Evolutionary conservation across 2,113 vertebrate genomes (phyloP), one percentile per base, ranked within the genome.

Genomic region (Pteronura brasiliensis): DNA sequence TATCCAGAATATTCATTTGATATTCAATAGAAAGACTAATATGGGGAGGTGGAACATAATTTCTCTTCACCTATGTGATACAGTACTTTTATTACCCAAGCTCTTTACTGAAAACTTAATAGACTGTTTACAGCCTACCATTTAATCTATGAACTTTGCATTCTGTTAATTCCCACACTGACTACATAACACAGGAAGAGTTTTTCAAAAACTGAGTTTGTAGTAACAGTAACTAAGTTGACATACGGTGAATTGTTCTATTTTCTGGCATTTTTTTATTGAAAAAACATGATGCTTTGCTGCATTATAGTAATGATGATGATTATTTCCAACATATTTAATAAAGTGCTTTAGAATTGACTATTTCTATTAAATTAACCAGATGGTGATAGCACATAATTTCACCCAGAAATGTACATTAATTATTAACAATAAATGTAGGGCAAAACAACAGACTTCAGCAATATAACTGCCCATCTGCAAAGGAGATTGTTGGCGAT

Each of bases 301-400:
- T 98, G 96, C 88, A 98, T 99, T 98, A 98, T 93, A 98, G 98
- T 99, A 99, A 99, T 99, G 98, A 98, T 98, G 98, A 93, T 98
- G 98, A 99, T 98, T 97, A 98, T 98, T 99, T 98, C 97, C 97
- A 99, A 97, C 98, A 98, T 99, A 98, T 98, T 99, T 99, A 98
- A 99, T 99, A 99, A 98, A 98, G 98, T 98, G 88, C 97, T 99
- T 99, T 97, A 98, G 97, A 84, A 98, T 98, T 98, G 94, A 98
- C 98, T 98, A 98, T 98, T 99, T 99, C 97, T 99, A 99, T 99
- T 98, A 98, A 98, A 98, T 98, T 98, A 98, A 98, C 98, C 98
- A 99, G 98, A 98, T 99, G 98, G 98, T 98, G 96, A 97, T 96
- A 98, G 83, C 80, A 97, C 79, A 96, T 96, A 96, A 98, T 97